Conservation (phyloP, 2,888 invertebrate genomes). For the Malacosoma neustria region DNA sequence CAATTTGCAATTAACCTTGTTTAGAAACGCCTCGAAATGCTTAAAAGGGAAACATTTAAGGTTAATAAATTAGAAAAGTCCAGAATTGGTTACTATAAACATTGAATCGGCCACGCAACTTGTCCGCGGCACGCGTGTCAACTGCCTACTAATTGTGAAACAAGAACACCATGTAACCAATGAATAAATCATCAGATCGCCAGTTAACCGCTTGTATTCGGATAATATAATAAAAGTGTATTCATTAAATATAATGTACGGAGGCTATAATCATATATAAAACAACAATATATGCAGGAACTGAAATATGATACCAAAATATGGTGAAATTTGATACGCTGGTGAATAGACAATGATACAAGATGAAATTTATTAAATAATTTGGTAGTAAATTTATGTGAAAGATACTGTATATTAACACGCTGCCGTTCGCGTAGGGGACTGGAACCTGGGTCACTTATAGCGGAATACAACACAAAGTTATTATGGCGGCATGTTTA, state of each 20-base stretch:
- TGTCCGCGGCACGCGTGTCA: constrained; percentile 36
- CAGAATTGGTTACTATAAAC: constrained; percentile 36
- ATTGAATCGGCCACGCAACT: constrained; percentile 53
- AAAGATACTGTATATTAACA: too few species aligned
- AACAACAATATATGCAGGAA: not conserved
- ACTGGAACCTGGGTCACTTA: too few species aligned
- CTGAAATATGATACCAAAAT: not conserved
- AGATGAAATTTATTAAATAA: too few species aligned
- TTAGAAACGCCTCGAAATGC: not conserved
- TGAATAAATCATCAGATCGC: constrained; percentile 56
- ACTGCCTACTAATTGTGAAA: constrained; percentile 54
- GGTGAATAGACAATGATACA: too few species aligned
- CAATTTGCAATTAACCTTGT: not conserved
- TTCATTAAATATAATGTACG: constrained; percentile 24
- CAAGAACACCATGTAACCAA: constrained; percentile 62
- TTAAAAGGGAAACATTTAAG: not conserved
- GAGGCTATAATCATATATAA: constrained; percentile 5
- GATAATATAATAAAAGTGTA: constrained; percentile 42
- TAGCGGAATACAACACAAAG: too few species aligned
- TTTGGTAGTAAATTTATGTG: too few species aligned
- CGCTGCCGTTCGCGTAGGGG: too few species aligned
- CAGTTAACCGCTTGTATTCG: constrained; percentile 39
- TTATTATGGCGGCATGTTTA: too few species aligned
- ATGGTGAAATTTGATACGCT: not conserved
- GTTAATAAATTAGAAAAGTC: not conserved